These are phyloP conservation scores for Archips xylosteana DNA, from an alignment of 2,888 invertebrate genomes.

Conservation along the genomic window DNA sequence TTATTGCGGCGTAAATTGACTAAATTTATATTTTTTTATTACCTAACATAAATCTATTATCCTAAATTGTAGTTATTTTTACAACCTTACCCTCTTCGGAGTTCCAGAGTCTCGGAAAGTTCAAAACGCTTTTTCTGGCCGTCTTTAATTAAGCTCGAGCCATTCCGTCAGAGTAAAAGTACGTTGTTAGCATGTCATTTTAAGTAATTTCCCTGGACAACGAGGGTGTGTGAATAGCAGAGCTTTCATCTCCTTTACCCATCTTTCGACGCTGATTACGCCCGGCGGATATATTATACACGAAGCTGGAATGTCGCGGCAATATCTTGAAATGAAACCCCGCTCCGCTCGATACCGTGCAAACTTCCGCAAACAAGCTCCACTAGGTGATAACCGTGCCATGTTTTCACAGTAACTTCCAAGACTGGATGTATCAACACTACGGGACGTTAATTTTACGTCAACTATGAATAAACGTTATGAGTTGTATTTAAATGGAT, in stretches of 20 bases:
- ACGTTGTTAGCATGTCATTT: constrained; percentile 35
- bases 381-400: constrained; percentile 26
- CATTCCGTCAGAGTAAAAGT: constrained; percentile 28
- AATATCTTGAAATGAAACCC: constrained; percentile 64
- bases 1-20: constrained; percentile 12
- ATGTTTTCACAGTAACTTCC: constrained; percentile 27
- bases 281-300: constrained; percentile 41
- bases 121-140: constrained; percentile 1
- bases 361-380: constrained; percentile 57
- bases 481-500: no score
- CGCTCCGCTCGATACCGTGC: constrained; percentile 47
- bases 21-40: constrained; percentile 19
- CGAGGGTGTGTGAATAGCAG: constrained; percentile 37
- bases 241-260: constrained; percentile 38
- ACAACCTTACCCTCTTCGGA: constrained; percentile 5
- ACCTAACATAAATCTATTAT: neutral
- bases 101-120: constrained; percentile 5
- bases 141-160: constrained; percentile 28
- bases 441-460: neutral
- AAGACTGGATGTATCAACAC: constrained; percentile 1
- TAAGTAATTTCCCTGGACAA: constrained; percentile 38
- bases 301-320: constrained; percentile 41
- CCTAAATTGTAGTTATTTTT: neutral
- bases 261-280: constrained; percentile 37
- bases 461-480: neutral